These are phyloP conservation scores for Ips typographus DNA, from an alignment of 1,140 invertebrate genomes.

Conservation along the genomic window DNA sequence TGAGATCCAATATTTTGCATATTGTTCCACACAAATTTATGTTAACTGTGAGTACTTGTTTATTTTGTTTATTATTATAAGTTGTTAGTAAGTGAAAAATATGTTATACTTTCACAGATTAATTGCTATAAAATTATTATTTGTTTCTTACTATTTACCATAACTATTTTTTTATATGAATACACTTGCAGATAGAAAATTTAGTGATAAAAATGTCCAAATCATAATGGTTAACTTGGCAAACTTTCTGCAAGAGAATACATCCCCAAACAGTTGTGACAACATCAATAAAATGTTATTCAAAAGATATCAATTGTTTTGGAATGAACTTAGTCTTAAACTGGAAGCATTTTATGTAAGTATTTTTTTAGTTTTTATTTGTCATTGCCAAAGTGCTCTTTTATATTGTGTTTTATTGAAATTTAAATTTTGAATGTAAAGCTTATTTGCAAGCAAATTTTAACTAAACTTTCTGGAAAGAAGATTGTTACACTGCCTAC, in stretches of 20 bases:
- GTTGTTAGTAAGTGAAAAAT: no score
- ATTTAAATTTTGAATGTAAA: background rate
- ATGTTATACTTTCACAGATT: no score
- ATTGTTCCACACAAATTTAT: no score
- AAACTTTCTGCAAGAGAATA: background rate
- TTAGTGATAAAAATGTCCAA: background rate
- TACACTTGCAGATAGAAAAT: background rate
- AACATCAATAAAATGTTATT: background rate
- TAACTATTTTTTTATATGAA: background rate
- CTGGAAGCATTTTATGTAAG: background rate
- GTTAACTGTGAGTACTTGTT: no score
- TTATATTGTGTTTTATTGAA: background rate
- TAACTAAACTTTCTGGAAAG: background rate
- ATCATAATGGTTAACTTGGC: background rate
- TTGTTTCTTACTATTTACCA: no score
- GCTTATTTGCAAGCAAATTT: background rate
- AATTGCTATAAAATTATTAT: no score
- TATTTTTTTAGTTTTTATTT: background rate
- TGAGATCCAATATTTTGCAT: no score
- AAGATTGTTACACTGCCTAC: background rate
- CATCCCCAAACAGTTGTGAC: background rate
- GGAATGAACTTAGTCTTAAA: background rate
- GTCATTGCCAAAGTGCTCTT: background rate
- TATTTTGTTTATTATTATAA: no score
- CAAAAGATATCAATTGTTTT: background rate